Base-by-base conservation (phyloP, 2,797 vertebrate genomes). In the Pygocentrus nattereri region DNA sequence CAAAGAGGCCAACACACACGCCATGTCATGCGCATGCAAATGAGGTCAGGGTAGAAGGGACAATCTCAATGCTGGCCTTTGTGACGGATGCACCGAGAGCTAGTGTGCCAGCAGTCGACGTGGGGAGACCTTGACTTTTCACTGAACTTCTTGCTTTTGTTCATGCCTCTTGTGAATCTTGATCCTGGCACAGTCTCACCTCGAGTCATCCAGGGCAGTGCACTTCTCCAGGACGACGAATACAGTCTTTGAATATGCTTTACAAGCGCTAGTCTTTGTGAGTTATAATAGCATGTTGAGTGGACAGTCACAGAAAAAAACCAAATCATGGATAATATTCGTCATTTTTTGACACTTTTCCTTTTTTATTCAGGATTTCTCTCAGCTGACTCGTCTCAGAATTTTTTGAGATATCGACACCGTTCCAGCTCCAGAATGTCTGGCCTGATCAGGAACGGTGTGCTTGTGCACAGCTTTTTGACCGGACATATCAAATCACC, bases 1-100 rank as follows among this genome's bases (percentile, higher is more conserved):
- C 67, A 27, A 67, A 70, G 74, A 30, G 56, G 50, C 75, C 41
- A 70, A 73, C 70, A 78, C 59, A 49, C 50, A 49, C 61, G 61
- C 49, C n/a, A 15, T 5, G 27, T 38, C 15, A 18, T 62, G 76
- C 34, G 49, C 65, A 84, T 78, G 80, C 64, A 81, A 78, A 68
- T 77, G 47, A 67, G 50, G 68, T 78, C 13, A 30, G 13, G 7
- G 65, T 64, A 34, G 67, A 77, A 71, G 19, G 18, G 30, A 47
- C 38, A 65, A 49, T 21, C 4, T 73, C 44, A 41, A 19, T 49
- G 41, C 61, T 58, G 34, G 52, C 44, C 73, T 83, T 83, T 62
- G 76, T 54, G 30, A 61, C 52, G 16, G 70, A 44, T 70, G 30
- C 52, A 34, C 50, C 13, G 56, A 59, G 56, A 6, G 21, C 54